These are phyloP conservation scores for Acipenser ruthenus DNA, from an alignment of 2,797 vertebrate species.

Conservation along the genomic window DNA sequence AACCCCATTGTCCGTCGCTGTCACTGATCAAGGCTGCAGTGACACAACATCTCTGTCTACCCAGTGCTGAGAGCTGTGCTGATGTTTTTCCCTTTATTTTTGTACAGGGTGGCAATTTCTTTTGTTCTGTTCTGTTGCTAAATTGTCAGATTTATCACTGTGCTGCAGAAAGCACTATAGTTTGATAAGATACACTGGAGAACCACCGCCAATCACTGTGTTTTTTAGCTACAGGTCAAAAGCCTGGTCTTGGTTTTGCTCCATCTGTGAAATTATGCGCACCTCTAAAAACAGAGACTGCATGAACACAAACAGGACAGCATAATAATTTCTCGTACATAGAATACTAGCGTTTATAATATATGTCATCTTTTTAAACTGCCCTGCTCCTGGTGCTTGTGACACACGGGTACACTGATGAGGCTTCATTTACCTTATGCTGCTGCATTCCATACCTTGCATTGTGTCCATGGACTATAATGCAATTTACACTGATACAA, in stretches of 20 bases:
- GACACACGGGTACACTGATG: no score
- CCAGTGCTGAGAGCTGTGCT: constrained; percentile 27
- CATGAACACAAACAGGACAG: background rate
- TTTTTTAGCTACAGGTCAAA: background rate
- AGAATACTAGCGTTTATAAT: constrained; percentile 11
- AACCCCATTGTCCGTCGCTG: constrained; percentile 41
- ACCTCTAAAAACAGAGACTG: background rate
- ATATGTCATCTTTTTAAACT: constrained; percentile 8
- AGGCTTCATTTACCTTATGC: background rate
- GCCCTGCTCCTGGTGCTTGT: background rate
- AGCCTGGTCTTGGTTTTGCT: background rate
- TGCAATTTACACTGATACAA: no score
- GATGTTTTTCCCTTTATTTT: constrained; percentile 26
- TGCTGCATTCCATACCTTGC: background rate
- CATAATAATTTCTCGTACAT: constrained; percentile 14
- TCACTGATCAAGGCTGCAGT: constrained; percentile 33
- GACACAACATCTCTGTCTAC: constrained; percentile 36
- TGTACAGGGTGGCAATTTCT: constrained; percentile 9
- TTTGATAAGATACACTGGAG: constrained; percentile 8
- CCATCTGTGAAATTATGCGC: background rate
- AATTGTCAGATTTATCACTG: background rate
- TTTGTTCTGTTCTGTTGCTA: background rate
- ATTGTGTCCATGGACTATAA: no score
- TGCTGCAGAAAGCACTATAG: constrained; percentile 11
- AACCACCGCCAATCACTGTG: background rate